Percentiles rank a stretch among this genome's conserved stretches.
phyloP scores from a whole-genome alignment of 2,113 vertebrate species.

The Periophthalmodon schlosseri region DNA sequence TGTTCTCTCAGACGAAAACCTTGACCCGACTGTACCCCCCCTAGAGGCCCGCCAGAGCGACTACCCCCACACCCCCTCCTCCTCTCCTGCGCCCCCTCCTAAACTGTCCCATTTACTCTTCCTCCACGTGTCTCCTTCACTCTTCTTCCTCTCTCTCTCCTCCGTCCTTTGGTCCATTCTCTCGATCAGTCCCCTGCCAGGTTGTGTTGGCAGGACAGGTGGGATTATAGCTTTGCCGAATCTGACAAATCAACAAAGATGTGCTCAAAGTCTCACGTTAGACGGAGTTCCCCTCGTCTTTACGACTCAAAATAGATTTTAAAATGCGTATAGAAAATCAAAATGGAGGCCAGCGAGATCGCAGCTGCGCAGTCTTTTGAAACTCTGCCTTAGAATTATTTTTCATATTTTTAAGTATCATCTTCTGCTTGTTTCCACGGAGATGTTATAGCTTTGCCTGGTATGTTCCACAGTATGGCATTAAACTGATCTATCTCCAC shows the following conservation, averaged over 20 bases:
- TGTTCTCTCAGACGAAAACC: background rate
- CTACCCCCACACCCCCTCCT: background rate
- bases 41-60: background rate
- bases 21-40: background rate
- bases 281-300: background rate
- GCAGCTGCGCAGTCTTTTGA: no score
- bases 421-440: no score
- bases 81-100: background rate
- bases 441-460: no score
- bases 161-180: background rate
- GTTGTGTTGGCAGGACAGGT: background rate
- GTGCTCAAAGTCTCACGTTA: background rate
- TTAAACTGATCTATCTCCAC: no score
- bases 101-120: constrained; percentile 5
- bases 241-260: background rate
- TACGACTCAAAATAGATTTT: no score
- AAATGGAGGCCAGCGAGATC: no score
- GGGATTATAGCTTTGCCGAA: background rate
- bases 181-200: background rate
- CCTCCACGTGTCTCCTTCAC: background rate
- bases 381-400: no score
- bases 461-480: no score
- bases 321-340: no score
- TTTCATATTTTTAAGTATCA: no score
- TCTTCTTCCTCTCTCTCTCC: background rate